Evolutionary conservation across 2,113 vertebrate genomes (phyloP), one percentile per base, ranked within the genome.

Genomic region (Eupsittula cactorum): DNA sequence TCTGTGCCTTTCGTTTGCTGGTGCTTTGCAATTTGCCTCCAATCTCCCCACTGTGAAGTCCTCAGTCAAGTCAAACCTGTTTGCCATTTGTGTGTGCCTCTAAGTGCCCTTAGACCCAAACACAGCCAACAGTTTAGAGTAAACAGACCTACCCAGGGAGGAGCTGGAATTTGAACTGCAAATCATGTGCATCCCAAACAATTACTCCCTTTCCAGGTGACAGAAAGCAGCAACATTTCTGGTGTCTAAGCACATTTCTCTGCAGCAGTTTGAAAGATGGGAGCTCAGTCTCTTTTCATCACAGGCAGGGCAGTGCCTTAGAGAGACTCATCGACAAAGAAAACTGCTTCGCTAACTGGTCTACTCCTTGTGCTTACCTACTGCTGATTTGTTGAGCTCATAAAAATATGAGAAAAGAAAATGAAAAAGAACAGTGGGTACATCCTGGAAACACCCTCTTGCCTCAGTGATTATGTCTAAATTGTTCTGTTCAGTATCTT

Each of bases 141-240:
- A 97, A 97, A 97, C 83, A 95, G 93, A 95, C 96, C 95, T 96
- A 96, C 84, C 92, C 86, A 97, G 94, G 97, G 95, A 97, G 95
- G 88, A 95, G 77, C 31, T 78, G 94, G 93, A 96, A 93, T 96
- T 83, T 93, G 90, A 95, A 95, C 94, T 93, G 88, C 92, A 96
- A 94, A 96, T 91, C 69, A 91, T 71, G 46, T 88, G 74, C 89
- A 52, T 88, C 69, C 94, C 94, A 96, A 97, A 96, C 89, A 95
- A 96, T 94, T 93, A 93, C 94, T 92, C 95, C 90, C 93, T 95
- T 91, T 97, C 95, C 92, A 93, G 95, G 88, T 96, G 82, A 96
- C 84, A 88, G 93, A 96, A 95, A 2, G 71, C 79, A 96, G 88
- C 70, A 92, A 77, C 64, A 39, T 91, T 94, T 95, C 64, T 89